Evolutionary conservation across 2,113 vertebrate species (phyloP).

Genomic region (Delphinapterus leucas): DNA sequence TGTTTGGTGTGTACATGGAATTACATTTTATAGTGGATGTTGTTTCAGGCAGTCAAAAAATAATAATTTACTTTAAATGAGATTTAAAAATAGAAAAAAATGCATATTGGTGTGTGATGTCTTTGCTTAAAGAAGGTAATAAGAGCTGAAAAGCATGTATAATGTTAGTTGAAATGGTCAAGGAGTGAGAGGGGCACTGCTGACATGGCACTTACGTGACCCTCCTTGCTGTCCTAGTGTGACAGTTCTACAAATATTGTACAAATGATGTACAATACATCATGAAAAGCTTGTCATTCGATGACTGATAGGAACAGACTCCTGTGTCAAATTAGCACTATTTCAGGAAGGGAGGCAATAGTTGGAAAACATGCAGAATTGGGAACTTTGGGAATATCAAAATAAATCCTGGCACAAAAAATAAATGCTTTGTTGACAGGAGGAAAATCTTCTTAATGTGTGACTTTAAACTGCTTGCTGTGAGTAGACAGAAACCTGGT

Average conservation of each 20-base stretch:
- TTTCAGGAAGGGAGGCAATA: slow-evolving; percentile 5
- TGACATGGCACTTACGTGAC: not conserved
- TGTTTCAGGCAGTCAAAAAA: not conserved
- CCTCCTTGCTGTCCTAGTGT: not conserved
- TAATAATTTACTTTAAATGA: not conserved
- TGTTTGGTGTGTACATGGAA: not conserved
- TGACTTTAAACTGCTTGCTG: not conserved
- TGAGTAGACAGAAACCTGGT: not conserved
- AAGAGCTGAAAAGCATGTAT: not conserved
- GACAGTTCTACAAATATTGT: not conserved
- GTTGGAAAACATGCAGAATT: not conserved
- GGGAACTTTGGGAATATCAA: not conserved
- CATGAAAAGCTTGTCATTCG: not conserved
- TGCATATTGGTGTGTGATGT: not conserved
- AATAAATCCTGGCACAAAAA: not conserved
- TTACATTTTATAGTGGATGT: not conserved
- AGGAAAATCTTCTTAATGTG: not conserved
- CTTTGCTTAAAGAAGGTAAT: not conserved
- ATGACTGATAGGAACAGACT: not conserved
- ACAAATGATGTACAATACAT: not conserved
- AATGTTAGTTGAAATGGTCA: not conserved
- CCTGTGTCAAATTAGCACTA: not conserved
- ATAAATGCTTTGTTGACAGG: not conserved
- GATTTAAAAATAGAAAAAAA: not conserved
- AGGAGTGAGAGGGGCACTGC: not conserved